Conservation (phyloP, 2,888 invertebrate species). For the Clitarchus hookeri region DNA sequence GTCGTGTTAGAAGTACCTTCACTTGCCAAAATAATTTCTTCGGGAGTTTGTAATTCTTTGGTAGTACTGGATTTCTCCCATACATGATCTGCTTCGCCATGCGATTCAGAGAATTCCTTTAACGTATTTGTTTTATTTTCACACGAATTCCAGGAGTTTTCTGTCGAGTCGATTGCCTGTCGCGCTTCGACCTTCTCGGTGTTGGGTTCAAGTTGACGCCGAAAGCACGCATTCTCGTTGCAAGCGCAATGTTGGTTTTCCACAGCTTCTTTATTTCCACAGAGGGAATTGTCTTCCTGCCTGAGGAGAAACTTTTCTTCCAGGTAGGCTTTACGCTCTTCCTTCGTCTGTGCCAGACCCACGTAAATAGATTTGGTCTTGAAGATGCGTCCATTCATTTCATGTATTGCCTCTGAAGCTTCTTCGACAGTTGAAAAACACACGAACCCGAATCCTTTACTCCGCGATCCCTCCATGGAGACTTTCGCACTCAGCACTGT, state of each 20-base stretch:
- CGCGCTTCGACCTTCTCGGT: not conserved
- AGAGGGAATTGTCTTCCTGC: too few relatives aligned
- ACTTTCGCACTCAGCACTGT: slow-evolving; percentile 73
- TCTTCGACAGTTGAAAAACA: slow-evolving; percentile 72
- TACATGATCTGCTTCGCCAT: too few relatives aligned
- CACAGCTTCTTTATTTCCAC: too few relatives aligned
- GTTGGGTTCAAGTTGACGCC: not conserved
- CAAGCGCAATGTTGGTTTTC: too few relatives aligned
- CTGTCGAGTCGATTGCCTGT: not conserved
- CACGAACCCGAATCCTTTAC: slow-evolving; percentile 70
- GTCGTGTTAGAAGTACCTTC: too few relatives aligned
- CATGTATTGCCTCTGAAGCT: slow-evolving; percentile 71
- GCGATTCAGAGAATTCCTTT: too few relatives aligned
- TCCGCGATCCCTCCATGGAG: slow-evolving; percentile 61
- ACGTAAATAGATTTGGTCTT: slow-evolving; percentile 73
- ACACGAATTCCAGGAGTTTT: not conserved
- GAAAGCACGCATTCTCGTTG: too few relatives aligned
- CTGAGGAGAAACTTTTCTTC: not conserved
- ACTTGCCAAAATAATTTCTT: too few relatives aligned
- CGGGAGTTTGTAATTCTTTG: too few relatives aligned
- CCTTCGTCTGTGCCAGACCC: slow-evolving; percentile 72
- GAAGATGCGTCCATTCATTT: slow-evolving; percentile 72
- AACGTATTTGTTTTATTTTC: too few relatives aligned
- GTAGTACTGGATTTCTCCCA: too few relatives aligned
- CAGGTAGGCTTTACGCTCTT: slow-evolving; percentile 69